phyloP scores from a whole-genome alignment of 1,140 invertebrate species.

The Zophobas morio region DNA sequence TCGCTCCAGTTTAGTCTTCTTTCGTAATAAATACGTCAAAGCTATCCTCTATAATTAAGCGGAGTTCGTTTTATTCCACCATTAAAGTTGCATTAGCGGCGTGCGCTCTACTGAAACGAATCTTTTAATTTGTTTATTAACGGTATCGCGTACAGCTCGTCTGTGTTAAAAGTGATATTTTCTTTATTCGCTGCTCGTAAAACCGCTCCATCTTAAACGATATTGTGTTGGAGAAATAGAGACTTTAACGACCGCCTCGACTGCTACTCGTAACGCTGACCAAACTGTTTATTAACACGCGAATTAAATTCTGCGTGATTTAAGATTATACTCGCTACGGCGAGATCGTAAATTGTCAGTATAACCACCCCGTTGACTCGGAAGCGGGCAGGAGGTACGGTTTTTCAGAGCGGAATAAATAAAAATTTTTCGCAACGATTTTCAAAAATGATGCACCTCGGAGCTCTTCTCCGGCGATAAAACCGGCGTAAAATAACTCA shows the following conservation, averaged over 20 bases:
- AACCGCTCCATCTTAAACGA: conserved; percentile 6
- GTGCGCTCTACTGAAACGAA: conserved; percentile 26
- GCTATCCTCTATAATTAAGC: conserved; percentile 15
- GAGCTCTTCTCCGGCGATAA: no score
- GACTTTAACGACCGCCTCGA: conserved; percentile 8
- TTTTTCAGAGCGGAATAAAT: no score
- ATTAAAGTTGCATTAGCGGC: conserved; percentile 36
- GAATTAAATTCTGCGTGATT: conserved; percentile 33
- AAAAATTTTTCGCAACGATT: no score
- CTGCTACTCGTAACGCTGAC: conserved; percentile 18
- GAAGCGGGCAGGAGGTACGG: not conserved
- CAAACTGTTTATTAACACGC: conserved; percentile 37
- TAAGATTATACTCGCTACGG: conserved; percentile 21
- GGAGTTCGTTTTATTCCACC: conserved; percentile 27
- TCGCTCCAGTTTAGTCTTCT: not conserved
- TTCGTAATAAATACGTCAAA: conserved; percentile 12
- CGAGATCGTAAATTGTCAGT: conserved; percentile 33
- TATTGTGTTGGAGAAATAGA: not conserved
- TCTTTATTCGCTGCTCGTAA: not conserved
- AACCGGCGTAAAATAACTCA: no score
- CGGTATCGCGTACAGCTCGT: conserved; percentile 15
- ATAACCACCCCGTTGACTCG: conserved; percentile 22
- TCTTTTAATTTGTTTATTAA: conserved; percentile 40
- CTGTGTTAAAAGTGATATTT: conserved; percentile 12
- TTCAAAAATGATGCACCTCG: no score